Conservation (phyloP, 2,113 vertebrate species). For the Mesembrinibis cayennensis region DNA sequence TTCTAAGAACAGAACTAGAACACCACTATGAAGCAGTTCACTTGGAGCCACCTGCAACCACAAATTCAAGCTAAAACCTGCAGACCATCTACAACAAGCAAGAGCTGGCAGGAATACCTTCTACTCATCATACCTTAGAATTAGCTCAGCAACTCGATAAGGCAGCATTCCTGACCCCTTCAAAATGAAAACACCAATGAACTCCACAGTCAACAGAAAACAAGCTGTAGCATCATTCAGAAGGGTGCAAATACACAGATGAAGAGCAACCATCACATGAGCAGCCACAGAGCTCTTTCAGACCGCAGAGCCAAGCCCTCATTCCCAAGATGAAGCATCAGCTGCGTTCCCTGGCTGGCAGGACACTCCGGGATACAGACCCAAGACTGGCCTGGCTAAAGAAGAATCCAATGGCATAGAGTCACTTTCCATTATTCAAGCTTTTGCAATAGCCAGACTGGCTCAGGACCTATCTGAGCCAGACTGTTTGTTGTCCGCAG, state of each 20-base stretch:
- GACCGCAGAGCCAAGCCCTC: background rate
- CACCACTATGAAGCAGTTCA: background rate
- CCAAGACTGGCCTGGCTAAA: background rate
- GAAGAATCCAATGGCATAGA: background rate
- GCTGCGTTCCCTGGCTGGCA: background rate
- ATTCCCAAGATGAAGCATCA: background rate
- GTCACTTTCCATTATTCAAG: background rate
- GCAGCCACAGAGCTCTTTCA: background rate
- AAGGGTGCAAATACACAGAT: background rate
- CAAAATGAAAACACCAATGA: background rate
- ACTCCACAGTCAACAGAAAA: background rate
- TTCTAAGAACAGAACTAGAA: background rate
- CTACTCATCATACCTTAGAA: background rate
- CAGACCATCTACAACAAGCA: background rate
- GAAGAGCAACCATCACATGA: background rate
- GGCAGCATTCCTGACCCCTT: background rate
- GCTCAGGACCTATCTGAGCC: background rate
- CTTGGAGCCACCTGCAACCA: slow-evolving; percentile 1
- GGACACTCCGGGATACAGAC: background rate
- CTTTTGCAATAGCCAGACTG: background rate
- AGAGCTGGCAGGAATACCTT: background rate
- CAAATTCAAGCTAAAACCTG: slow-evolving; percentile 41
- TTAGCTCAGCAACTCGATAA: background rate
- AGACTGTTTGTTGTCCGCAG: background rate
- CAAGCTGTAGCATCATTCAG: background rate